A percentile compares a stretch with the other conserved stretches of the same genome.
These are phyloP conservation scores for Lerista edwardsae DNA, from an alignment of 2,797 vertebrate species.

Conservation along the genomic window DNA sequence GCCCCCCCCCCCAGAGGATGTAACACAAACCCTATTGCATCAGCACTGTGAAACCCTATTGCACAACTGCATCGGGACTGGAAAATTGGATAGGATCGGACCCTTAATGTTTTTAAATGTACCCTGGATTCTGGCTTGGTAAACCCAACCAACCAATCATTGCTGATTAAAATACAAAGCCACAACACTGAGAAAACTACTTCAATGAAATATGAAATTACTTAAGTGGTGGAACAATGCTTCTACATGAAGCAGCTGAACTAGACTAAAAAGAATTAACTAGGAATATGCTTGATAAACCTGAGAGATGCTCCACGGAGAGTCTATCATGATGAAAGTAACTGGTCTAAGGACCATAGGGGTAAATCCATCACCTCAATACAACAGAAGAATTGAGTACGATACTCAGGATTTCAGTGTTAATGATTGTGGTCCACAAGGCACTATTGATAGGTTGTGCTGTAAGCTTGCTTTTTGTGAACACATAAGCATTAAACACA, in stretches of 20 bases:
- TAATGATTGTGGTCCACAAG: background rate
- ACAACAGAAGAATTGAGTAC: background rate
- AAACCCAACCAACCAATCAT: too few species aligned
- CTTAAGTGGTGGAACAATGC: background rate
- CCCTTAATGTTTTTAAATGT: too few species aligned
- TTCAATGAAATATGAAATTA: background rate
- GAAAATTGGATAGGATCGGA: too few species aligned
- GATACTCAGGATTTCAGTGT: background rate
- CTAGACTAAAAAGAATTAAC: background rate
- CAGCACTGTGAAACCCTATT: too few species aligned
- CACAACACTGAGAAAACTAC: too few species aligned
- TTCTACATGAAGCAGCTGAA: background rate
- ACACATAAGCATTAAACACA: background rate
- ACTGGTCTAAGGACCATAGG: background rate
- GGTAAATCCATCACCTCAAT: too few species aligned
- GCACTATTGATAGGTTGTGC: background rate
- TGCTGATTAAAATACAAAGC: too few species aligned
- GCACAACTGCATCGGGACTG: too few species aligned
- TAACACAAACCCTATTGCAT: too few species aligned
- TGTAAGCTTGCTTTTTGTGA: background rate
- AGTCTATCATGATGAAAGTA: background rate
- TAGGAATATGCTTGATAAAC: background rate
- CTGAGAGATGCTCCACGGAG: background rate
- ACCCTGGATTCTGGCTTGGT: too few species aligned
- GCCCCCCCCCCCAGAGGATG: too few species aligned